Evolutionary conservation across 1,140 invertebrate species (phyloP).

Genomic region (Hydropsyche tenuis): DNA sequence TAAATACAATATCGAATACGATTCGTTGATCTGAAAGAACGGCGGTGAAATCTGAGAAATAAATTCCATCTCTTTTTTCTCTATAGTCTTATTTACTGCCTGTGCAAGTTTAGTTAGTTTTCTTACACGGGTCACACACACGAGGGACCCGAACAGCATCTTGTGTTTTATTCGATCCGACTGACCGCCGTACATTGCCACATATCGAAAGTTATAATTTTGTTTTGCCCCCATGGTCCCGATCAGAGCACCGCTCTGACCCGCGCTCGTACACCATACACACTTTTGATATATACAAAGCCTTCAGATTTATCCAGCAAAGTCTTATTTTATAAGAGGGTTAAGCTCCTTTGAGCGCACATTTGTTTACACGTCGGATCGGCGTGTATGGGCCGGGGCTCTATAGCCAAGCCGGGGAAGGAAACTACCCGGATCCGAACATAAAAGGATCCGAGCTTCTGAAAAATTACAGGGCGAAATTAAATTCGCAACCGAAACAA

Average conservation of each 20-base stretch:
- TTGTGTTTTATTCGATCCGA: conserved; percentile 12
- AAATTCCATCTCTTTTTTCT: conserved; percentile 4
- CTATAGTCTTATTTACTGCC: not conserved
- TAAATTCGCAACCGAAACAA: conserved; percentile 6
- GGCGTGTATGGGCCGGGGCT: not conserved
- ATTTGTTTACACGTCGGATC: conserved; percentile 8
- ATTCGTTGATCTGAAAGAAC: not conserved
- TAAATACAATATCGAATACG: not conserved
- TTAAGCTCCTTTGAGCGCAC: not conserved
- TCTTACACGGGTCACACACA: conserved; percentile 14
- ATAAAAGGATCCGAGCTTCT: conserved; percentile 21
- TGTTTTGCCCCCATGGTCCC: not conserved
- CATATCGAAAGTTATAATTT: conserved; percentile 26
- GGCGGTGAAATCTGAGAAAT: conserved; percentile 15
- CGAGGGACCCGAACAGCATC: not conserved
- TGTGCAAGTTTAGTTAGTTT: conserved; percentile 15
- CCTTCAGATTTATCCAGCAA: not conserved
- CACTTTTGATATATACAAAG: not conserved
- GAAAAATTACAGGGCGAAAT: conserved; percentile 25
- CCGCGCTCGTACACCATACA: too few relatives aligned
- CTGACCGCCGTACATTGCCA: not conserved
- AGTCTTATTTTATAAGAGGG: conserved; percentile 8
- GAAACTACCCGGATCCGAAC: conserved; percentile 9
- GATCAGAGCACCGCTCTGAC: too few relatives aligned
- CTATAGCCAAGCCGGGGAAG: not conserved